Conservation (phyloP, 1,140 invertebrate genomes). For the Condylostylus longicornis region DNA sequence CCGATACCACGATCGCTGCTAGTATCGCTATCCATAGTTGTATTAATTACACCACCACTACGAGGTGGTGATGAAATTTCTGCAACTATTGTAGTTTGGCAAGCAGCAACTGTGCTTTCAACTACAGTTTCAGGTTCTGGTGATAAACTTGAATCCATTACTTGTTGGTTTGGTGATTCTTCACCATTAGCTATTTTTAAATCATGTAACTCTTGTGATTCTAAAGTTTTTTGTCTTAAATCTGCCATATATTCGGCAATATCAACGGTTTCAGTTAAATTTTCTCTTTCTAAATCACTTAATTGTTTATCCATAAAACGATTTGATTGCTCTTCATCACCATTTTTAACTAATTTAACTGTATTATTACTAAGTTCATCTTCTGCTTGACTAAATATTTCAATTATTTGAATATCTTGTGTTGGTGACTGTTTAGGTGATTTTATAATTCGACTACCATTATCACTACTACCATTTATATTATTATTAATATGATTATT, state of each 20-base stretch:
- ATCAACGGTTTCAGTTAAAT: constrained; percentile 24
- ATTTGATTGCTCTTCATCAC: constrained; percentile 13
- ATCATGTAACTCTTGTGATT: constrained; percentile 15
- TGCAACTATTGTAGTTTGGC: constrained; percentile 23
- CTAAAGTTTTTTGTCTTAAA: constrained; percentile 25
- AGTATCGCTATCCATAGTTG: constrained; percentile 21
- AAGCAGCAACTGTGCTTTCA: constrained; percentile 17
- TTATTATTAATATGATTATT: no score
- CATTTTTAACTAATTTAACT: no score
- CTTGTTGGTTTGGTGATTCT: constrained; percentile 23
- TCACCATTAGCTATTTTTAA: no score
- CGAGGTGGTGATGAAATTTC: constrained; percentile 26
- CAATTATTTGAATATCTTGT: constrained; percentile 28
- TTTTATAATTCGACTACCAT: constrained; percentile 11
- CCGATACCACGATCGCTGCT: constrained; percentile 10
- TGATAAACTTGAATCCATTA: constrained; percentile 27
- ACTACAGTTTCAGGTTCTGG: constrained; percentile 28
- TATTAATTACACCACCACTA: constrained; percentile 20
- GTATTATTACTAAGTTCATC: not conserved
- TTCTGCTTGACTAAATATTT: constrained; percentile 19
- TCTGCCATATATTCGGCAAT: constrained; percentile 31
- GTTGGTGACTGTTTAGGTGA: constrained; percentile 29
- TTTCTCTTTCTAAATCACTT: constrained; percentile 26
- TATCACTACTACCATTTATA: no score
- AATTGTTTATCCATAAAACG: constrained; percentile 28